These are phyloP conservation scores for Pyxicephalus adspersus DNA, from an alignment of 2,113 vertebrate genomes.

Conservation along the genomic window DNA sequence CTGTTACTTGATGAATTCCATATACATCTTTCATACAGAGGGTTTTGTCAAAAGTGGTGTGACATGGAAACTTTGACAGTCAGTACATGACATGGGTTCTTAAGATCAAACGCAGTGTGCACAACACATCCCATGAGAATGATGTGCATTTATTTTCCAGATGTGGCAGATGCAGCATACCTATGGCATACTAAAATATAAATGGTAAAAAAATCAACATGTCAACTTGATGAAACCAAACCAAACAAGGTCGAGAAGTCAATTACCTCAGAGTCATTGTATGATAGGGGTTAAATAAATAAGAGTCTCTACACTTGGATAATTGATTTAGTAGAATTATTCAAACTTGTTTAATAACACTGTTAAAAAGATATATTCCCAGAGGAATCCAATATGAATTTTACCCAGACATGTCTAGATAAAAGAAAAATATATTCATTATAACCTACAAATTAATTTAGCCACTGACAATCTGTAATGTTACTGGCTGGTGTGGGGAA, in stretches of 20 bases:
- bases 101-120: not conserved
- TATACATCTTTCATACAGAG: not conserved
- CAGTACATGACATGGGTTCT: not conserved
- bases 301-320: not conserved
- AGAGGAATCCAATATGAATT: constrained; percentile 1
- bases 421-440: not conserved
- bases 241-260: not conserved
- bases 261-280: not conserved
- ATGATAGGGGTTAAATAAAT: constrained; percentile 15
- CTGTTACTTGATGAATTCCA: not conserved
- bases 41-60: not conserved
- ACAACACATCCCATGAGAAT: not conserved
- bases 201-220: not conserved
- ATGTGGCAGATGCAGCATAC: not conserved
- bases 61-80: not conserved
- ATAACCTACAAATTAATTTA: constrained; percentile 14
- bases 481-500: constrained; percentile 18
- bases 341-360: not conserved
- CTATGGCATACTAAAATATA: not conserved
- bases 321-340: not conserved
- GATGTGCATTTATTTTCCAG: not conserved
- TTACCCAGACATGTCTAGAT: not conserved
- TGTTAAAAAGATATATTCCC: not conserved
- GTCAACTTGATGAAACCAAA: constrained; percentile 9
- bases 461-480: constrained; percentile 21